A percentile compares a stretch with the other conserved stretches of the same genome.
Evolutionary conservation across 1,140 invertebrate species (phyloP).

Genomic region (Lucilia sericata): DNA sequence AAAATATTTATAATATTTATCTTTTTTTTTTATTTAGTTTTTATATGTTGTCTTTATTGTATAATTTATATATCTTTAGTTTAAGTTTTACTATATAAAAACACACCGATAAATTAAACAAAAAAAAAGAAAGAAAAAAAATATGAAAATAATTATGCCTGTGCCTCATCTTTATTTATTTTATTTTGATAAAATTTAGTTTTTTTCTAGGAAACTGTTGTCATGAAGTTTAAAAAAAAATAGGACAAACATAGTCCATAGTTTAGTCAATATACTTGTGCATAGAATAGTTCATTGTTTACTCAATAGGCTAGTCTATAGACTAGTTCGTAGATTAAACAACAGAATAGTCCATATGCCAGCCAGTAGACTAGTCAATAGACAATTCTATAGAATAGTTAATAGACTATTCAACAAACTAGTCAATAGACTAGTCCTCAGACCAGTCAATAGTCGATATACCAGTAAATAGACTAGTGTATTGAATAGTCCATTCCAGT

Average conservation of each 20-base stretch:
- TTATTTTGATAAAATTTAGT: not conserved
- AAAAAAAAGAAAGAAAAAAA: not conserved
- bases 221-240: not conserved
- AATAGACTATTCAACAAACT: no score
- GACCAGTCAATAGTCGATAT: no score
- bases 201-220: not conserved
- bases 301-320: no score
- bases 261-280: no score
- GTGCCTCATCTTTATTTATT: not conserved
- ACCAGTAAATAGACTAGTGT: no score
- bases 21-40: conserved; percentile 16
- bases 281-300: no score
- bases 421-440: no score
- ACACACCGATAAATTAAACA: not conserved
- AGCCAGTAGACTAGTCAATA: no score
- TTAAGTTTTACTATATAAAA: not conserved
- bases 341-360: no score
- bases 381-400: no score
- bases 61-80: not conserved
- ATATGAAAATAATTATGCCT: not conserved
- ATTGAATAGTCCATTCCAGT: no score
- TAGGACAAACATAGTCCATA: not conserved
- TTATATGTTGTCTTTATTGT: conserved; percentile 5
- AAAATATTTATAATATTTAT: not conserved
- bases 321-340: no score